Base-by-base conservation (phyloP, 1,140 invertebrate species). In the Cryptotermes secundus region DNA sequence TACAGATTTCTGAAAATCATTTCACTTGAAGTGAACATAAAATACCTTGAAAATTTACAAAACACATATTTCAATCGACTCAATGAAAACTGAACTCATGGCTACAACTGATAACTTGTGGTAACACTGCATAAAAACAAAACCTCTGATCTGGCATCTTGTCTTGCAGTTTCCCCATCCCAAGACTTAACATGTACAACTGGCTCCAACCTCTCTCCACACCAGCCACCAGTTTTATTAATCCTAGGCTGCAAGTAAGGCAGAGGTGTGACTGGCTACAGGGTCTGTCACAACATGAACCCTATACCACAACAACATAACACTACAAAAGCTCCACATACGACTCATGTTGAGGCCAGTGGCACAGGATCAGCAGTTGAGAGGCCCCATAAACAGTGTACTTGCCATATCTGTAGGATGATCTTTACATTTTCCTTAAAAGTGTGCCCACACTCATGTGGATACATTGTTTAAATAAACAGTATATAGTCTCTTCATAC, bases 81-180 rank as follows among this genome's bases (percentile, higher is more conserved):
- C 0, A 26, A 31, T 4, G 59, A 72, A 72, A 72, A 72, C 59
- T 72, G 59, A 31, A 72, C 59, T 31, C 9, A 31, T 72, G 59
- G n/a, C 59, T 72, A 72, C 59, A 72, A n/a, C 26, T 72, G 59
- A 72, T n/a, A 72, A 72, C n/a, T 72, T 72, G 26, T 72, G 59
- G n/a, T 31, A 72, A 72, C 59, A 72, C 31, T 26, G 10, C 6
- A 72, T 22, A 22, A 19, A 49, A 49, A 49, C 45, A 49, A 49
- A 49, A 49, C 45, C 45, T 49, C 59, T 14, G 14, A 31, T 72
- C 59, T 72, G 59, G 59, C 59, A 72, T 72, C 59, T 59, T 59
- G 2, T 26, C 59, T n/a, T 72, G 26, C 16, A 16, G 26, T 72
- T 72, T 72, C 59, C 59, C n/a, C 26, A 72, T 72, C 45, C 59